phyloP scores from a whole-genome alignment of 2,113 vertebrate species.

The human region DNA sequence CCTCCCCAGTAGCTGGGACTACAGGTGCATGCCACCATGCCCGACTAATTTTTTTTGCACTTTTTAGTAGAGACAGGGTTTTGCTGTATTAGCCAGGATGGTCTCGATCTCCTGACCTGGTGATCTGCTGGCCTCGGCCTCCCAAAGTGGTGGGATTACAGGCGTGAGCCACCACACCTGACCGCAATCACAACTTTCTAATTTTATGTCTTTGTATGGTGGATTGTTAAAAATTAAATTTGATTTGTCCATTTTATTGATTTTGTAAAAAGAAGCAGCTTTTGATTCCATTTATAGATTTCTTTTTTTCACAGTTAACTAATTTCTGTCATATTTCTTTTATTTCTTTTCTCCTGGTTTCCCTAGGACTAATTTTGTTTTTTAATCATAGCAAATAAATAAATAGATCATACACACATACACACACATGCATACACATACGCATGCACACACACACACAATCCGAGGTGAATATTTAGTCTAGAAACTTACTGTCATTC shows the following conservation, averaged over 20 bases:
- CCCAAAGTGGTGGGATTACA: too few species aligned
- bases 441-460: neutral
- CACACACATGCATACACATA: neutral
- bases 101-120: too few species aligned
- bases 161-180: accelerated
- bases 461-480: neutral
- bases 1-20: too few species aligned
- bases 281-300: neutral
- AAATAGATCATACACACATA: neutral
- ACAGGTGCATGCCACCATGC: too few species aligned
- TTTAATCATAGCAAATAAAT: neutral
- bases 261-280: neutral
- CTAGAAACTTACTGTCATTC: too few species aligned
- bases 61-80: too few species aligned
- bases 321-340: neutral
- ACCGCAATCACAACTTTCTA: neutral
- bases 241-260: neutral
- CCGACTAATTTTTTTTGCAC: too few species aligned
- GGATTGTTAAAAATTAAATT: neutral
- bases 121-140: too few species aligned
- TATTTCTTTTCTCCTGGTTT: neutral
- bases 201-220: neutral
- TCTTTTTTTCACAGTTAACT: neutral
- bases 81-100: too few species aligned
- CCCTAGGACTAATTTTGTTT: neutral